Conservation (phyloP, 2,888 invertebrate species). For the Trilocha varians region DNA sequence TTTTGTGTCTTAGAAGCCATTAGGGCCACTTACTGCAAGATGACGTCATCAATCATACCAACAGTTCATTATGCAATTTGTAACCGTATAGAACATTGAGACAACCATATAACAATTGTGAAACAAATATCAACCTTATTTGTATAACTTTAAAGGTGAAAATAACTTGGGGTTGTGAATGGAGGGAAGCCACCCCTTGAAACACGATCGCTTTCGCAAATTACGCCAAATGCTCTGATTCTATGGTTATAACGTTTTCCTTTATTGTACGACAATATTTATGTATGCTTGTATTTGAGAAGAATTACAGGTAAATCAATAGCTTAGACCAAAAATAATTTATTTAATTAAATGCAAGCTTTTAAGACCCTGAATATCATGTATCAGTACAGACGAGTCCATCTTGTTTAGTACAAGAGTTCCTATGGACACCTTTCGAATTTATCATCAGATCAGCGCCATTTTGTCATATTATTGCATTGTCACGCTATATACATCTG, state of each 20-base stretch:
- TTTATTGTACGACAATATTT: conserved; percentile 7
- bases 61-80: background rate
- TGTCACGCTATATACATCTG: too few species aligned
- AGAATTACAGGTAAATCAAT: too few species aligned
- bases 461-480: too few species aligned
- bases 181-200: conserved; percentile 8
- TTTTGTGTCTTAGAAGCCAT: background rate
- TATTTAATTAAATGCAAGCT: too few species aligned
- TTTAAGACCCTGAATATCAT: too few species aligned
- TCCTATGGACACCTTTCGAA: too few species aligned
- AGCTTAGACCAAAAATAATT: too few species aligned
- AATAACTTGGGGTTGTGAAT: background rate
- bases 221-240: conserved; percentile 29
- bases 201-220: conserved; percentile 23
- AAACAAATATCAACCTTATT: background rate
- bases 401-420: too few species aligned
- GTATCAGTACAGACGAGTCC: too few species aligned
- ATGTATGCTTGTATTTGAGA: too few species aligned
- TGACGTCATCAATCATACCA: background rate
- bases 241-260: conserved; percentile 18
- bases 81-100: background rate
- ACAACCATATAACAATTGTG: background rate
- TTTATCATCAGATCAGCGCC: too few species aligned
- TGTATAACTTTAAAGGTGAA: background rate
- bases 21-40: background rate